Evolutionary conservation across 2,797 vertebrate species (phyloP).

Genomic region (Bucorvus abyssinicus): DNA sequence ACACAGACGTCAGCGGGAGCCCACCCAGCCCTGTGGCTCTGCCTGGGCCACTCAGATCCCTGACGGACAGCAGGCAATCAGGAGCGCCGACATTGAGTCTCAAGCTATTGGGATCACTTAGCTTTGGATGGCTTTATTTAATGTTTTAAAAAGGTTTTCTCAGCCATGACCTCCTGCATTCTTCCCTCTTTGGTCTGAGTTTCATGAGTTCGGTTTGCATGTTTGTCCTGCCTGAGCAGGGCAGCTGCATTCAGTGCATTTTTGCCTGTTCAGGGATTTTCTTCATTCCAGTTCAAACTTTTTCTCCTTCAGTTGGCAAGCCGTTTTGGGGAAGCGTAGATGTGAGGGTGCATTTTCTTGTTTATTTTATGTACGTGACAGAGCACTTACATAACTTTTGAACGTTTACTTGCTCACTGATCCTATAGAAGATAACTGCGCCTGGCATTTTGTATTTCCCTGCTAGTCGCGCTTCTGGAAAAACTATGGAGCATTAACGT

Average conservation of each 20-base stretch:
- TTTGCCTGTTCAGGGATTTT: background rate
- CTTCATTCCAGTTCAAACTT: background rate
- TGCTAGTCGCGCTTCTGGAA: background rate
- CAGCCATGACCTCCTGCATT: background rate
- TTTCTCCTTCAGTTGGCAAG: slow-evolving; percentile 26
- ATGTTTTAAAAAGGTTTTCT: background rate
- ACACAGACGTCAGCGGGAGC: background rate
- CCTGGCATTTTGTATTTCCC: slow-evolving; percentile 26
- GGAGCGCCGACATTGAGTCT: background rate
- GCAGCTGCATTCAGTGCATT: background rate
- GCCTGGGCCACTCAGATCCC: rapidly evolving
- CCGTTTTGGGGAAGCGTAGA: background rate
- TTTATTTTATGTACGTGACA: background rate
- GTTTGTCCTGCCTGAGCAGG: background rate
- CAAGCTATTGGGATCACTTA: background rate
- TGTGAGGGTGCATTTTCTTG: background rate
- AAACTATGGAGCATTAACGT: background rate
- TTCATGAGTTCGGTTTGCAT: background rate
- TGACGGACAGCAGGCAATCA: background rate
- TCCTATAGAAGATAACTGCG: slow-evolving; percentile 29
- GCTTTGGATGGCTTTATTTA: background rate
- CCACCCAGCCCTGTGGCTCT: rapidly evolving
- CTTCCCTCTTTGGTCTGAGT: background rate
- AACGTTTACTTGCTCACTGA: slow-evolving; percentile 34
- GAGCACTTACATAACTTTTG: slow-evolving; percentile 1